Conservation (phyloP, 2,888 invertebrate genomes). For the Trisateles emortualis region DNA sequence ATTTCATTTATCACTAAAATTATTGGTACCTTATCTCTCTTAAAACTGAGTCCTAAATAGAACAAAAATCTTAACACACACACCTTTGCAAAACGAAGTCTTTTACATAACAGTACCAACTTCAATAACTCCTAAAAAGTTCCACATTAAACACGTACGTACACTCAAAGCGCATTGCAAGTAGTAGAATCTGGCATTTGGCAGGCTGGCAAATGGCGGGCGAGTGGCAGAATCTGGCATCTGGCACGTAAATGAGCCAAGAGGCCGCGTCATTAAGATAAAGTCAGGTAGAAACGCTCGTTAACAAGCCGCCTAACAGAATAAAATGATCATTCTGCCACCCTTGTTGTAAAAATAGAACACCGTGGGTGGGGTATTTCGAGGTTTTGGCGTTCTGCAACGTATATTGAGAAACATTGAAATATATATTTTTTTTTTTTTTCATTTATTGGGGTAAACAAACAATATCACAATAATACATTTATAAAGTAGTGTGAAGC, state of each 20-base stretch:
- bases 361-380: constrained; percentile 4
- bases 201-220: constrained; percentile 7
- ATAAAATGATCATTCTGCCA: constrained; percentile 37
- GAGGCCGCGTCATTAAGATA: constrained; percentile 39
- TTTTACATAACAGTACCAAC: not conserved
- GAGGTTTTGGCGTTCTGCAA: constrained; percentile 8
- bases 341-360: constrained; percentile 20
- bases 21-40: too few species aligned
- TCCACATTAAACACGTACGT: constrained; percentile 36
- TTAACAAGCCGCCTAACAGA: constrained; percentile 36
- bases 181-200: constrained; percentile 27
- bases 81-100: not conserved
- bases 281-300: constrained; percentile 24
- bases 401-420: not conserved
- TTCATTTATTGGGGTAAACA: too few species aligned
- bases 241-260: constrained; percentile 41
- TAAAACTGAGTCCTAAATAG: too few species aligned
- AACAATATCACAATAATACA: too few species aligned
- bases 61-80: not conserved
- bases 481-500: too few species aligned
- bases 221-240: constrained; percentile 35
- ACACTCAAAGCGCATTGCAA: constrained; percentile 29
- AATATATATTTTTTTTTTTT: not conserved
- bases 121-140: constrained; percentile 26
- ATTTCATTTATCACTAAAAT: too few species aligned